Evolutionary conservation across 2,797 vertebrate genomes (phyloP), one percentile per base, ranked within the genome.

Genomic region (Gobionotothen gibberifrons): DNA sequence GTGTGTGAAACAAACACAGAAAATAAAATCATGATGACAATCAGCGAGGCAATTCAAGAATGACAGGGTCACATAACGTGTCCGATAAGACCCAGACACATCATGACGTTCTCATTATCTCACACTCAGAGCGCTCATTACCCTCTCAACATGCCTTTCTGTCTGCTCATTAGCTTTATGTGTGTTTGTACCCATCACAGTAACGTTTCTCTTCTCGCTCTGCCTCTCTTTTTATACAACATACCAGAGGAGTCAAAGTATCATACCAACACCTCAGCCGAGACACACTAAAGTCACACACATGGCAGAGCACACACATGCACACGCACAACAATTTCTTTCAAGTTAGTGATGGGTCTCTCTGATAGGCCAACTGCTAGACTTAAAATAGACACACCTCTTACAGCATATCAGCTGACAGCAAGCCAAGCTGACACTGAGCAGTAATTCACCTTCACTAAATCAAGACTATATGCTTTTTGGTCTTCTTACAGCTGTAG

Each of bases 371-470:
- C 40, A 43, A 21, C 63, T 62, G 58, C 76, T 72, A 26, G 71
- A 77, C 83, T 87, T 82, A 80, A 87, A 87, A 89, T 87, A 89
- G 77, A 78, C 65, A 32, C 72, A 79, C 48, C 69, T 59, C 69
- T 87, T 26, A 62, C 46, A 54, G 68, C 53, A 22, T 74, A 82
- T 83, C 83, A 86, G 80, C 82, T 85, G 83, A 87, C 72, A 69
- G 59, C 1, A 32, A 72, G 72, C 75, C 72, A 48, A n/a, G 26
- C 55, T 64, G 79, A 80, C 60, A 62, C 52, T 19, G 57, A 78
- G 58, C 64, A 56, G 47, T 65, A 40, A 69, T 61, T 72, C 55
- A 66, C 19, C 69, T 70, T 56, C 71, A 42, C 19, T 72, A 53
- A 52, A 61, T 43, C 56, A 64, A 48, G 39, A 78, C 46, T 53